Conservation (phyloP, 2,888 invertebrate genomes). For the Deilephila elpenor region DNA sequence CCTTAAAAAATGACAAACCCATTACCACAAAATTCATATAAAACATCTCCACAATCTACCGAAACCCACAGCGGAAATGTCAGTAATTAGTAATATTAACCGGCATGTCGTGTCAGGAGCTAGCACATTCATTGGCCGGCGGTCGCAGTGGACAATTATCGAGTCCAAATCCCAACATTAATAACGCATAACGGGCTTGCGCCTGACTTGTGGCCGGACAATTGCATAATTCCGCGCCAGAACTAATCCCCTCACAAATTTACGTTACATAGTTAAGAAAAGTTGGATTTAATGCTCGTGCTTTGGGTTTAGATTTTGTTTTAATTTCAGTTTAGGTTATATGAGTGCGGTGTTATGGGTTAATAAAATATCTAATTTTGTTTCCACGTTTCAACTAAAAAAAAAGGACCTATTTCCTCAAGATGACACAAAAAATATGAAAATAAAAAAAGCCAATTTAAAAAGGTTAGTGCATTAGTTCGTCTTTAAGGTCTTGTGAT, state of each 20-base stretch:
- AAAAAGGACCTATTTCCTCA: too few relatives aligned
- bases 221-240: conserved; percentile 22
- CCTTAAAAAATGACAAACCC: neutral
- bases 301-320: neutral
- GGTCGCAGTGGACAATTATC: conserved; percentile 39
- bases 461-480: too few relatives aligned
- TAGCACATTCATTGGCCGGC: conserved; percentile 19
- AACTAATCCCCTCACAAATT: conserved; percentile 16
- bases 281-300: neutral
- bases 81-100: conserved; percentile 23
- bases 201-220: conserved; percentile 44
- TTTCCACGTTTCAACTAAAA: too few relatives aligned
- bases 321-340: neutral
- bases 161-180: conserved; percentile 43
- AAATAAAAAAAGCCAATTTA: too few relatives aligned
- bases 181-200: conserved; percentile 43
- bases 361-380: too few relatives aligned
- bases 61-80: conserved; percentile 2
- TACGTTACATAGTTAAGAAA: conserved; percentile 13
- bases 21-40: neutral
- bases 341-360: neutral
- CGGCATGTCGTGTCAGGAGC: conserved; percentile 4
- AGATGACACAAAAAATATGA: too few relatives aligned
- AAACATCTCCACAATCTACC: neutral
- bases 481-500: too few relatives aligned